phyloP scores from a whole-genome alignment of 2,888 invertebrate species.

The Eutolmus rufibarbis region DNA sequence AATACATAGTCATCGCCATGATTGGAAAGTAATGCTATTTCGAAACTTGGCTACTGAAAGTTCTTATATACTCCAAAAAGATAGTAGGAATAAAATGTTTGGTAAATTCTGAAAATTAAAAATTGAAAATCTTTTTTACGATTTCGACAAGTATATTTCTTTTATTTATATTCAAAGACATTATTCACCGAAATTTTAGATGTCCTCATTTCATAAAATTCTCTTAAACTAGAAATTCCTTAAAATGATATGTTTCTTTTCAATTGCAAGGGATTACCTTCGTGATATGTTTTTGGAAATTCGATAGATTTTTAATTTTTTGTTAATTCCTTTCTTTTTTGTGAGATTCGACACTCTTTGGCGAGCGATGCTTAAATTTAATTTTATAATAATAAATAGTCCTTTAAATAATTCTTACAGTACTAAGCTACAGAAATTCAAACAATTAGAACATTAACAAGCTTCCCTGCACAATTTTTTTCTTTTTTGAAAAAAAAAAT shows the following conservation, averaged over 20 bases:
- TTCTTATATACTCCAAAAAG: no score
- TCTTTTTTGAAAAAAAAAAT: no score
- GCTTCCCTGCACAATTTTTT: no score
- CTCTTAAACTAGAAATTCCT: constrained; percentile 3
- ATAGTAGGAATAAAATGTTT: not conserved
- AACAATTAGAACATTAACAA: not conserved
- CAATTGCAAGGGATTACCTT: not conserved
- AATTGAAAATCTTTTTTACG: not conserved
- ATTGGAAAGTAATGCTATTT: not conserved
- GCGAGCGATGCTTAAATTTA: not conserved
- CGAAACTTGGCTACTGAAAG: not conserved
- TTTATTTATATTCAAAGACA: not conserved
- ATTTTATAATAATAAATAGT: not conserved
- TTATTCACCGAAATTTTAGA: not conserved
- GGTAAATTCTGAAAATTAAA: not conserved
- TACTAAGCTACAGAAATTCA: not conserved
- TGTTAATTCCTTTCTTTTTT: not conserved
- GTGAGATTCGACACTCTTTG: not conserved
- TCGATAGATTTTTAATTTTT: constrained; percentile 7
- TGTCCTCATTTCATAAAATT: not conserved
- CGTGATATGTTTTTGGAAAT: constrained; percentile 14
- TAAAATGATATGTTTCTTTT: constrained; percentile 24
- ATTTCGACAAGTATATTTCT: not conserved
- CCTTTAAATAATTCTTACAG: not conserved
- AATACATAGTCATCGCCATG: not conserved